Evolutionary conservation across 2,797 vertebrate genomes (phyloP).

Genomic region (Clarias platycephalus): DNA sequence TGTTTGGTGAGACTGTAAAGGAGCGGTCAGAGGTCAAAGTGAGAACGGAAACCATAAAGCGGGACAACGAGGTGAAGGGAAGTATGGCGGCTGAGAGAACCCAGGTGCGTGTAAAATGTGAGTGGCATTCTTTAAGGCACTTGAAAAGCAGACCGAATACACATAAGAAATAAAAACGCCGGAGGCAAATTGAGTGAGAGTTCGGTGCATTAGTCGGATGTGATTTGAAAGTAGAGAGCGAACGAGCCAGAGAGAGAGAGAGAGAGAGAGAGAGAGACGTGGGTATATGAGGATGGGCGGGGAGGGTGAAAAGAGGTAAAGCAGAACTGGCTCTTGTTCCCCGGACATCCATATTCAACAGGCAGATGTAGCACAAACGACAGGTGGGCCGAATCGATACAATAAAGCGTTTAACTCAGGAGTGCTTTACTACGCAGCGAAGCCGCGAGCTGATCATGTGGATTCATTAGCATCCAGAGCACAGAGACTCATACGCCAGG

Average conservation of each 20-base stretch:
- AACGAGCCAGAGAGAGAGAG: constrained; percentile 10
- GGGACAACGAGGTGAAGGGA: not conserved
- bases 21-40: not conserved
- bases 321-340: constrained; percentile 33
- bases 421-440: not conserved
- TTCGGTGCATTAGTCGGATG: constrained; percentile 20
- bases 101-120: constrained; percentile 8
- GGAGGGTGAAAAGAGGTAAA: constrained; percentile 20
- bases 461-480: constrained; percentile 6
- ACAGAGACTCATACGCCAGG: not conserved
- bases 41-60: not conserved
- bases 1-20: constrained; percentile 14
- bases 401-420: constrained; percentile 26
- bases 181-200: constrained; percentile 20
- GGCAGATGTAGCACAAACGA: constrained; percentile 45
- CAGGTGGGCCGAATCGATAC: constrained; percentile 42
- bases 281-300: not conserved
- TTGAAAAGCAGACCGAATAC: constrained; percentile 14
- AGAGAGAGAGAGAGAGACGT: constrained; percentile 6
- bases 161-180: constrained; percentile 22
- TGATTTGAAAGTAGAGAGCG: constrained; percentile 14
- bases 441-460: not conserved
- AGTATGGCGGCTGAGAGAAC: not conserved
- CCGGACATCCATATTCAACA: constrained; percentile 52
- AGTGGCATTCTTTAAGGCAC: not conserved